Conservation (phyloP, 2,797 vertebrate genomes). For the Coreius guichenoti region DNA sequence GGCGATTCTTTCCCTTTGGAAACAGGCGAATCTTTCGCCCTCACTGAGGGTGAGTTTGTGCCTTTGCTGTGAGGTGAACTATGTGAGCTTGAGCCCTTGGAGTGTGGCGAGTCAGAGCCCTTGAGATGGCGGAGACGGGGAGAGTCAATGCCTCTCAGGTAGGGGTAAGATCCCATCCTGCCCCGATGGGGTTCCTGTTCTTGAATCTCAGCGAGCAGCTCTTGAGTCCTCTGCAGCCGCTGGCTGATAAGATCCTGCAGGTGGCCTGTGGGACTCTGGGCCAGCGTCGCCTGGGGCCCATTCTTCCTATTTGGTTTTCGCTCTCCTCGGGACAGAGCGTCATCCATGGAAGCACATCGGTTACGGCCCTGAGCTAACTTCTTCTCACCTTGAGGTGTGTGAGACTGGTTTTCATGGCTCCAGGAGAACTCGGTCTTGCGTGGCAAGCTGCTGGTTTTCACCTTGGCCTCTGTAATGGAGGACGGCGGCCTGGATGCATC, state of each 20-base stretch:
- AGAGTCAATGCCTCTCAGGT: slow-evolving; percentile 72
- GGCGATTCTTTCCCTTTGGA: slow-evolving; percentile 66
- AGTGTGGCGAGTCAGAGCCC: slow-evolving; percentile 72
- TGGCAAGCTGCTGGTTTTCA: slow-evolving; percentile 80
- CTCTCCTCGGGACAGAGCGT: slow-evolving; percentile 75
- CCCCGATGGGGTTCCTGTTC: slow-evolving; percentile 81
- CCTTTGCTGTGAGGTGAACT: slow-evolving; percentile 73
- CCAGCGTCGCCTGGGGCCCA: slow-evolving; percentile 60
- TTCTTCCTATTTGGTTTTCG: slow-evolving; percentile 37
- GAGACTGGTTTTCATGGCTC: slow-evolving; percentile 71
- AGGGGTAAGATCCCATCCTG: slow-evolving; percentile 63
- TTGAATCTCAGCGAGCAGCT: slow-evolving; percentile 90
- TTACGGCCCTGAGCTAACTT: slow-evolving; percentile 81
- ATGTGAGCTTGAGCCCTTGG: slow-evolving; percentile 72
- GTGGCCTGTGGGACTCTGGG: slow-evolving; percentile 76
- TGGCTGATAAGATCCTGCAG: slow-evolving; percentile 92
- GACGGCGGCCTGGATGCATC: slow-evolving; percentile 74
- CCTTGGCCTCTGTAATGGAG: slow-evolving; percentile 67
- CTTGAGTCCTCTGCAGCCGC: slow-evolving; percentile 95
- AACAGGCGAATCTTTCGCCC: slow-evolving; percentile 64
- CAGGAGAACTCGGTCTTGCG: slow-evolving; percentile 74
- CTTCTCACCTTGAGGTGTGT: slow-evolving; percentile 86
- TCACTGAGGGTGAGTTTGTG: slow-evolving; percentile 71
- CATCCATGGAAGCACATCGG: slow-evolving; percentile 90
- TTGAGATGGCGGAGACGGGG: slow-evolving; percentile 75